Evolutionary conservation across 2,888 invertebrate species (phyloP).

Genomic region (Pilophorus perplexus): DNA sequence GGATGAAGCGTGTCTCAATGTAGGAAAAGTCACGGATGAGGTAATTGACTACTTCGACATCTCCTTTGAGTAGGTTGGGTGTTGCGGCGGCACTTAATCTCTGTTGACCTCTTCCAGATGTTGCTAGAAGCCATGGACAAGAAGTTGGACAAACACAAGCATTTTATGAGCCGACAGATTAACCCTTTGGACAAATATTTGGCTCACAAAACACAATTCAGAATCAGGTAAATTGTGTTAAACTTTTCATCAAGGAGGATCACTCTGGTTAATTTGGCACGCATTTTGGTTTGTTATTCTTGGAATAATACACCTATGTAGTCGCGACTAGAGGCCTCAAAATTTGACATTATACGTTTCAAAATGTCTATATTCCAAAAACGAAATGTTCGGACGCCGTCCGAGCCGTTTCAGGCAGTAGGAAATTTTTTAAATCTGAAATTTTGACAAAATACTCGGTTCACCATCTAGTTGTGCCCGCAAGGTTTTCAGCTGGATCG

Average conservation of each 20-base stretch:
- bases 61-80: no score
- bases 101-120: conserved; percentile 64
- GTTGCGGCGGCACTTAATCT: background rate
- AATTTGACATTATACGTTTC: no score
- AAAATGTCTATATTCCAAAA: no score
- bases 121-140: conserved; percentile 91
- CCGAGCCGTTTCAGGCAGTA: no score
- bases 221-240: conserved; percentile 64
- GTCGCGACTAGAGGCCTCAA: no score
- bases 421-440: no score
- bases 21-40: conserved; percentile 81
- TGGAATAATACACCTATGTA: no score
- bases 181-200: conserved; percentile 78
- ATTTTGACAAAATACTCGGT: no score
- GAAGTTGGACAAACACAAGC: conserved; percentile 78
- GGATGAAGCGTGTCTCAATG: conserved; percentile 95
- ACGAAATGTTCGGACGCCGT: no score
- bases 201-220: conserved; percentile 74
- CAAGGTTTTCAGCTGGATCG: no score
- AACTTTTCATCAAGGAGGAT: background rate
- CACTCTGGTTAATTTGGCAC: background rate
- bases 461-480: no score
- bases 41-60: conserved; percentile 50
- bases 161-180: conserved; percentile 84
- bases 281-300: no score